phyloP scores from a whole-genome alignment of 2,888 invertebrate genomes.

The Megaustenia siamemsis region DNA sequence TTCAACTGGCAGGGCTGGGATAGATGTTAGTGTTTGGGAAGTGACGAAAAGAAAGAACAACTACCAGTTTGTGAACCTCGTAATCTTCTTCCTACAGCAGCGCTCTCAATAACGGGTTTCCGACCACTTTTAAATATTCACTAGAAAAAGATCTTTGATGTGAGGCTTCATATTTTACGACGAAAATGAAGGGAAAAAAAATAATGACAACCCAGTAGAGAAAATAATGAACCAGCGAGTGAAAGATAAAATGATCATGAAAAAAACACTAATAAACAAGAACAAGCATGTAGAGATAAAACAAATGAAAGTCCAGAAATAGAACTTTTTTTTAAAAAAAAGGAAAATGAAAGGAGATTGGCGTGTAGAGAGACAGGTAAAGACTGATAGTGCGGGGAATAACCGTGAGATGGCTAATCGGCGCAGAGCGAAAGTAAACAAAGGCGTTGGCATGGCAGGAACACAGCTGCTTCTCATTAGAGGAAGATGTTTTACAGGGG shows the following conservation, averaged over 20 bases:
- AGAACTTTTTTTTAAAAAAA: too few species aligned
- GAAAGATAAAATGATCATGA: background rate
- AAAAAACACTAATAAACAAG: background rate
- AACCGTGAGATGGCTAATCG: background rate
- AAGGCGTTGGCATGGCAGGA: background rate
- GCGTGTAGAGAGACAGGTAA: background rate
- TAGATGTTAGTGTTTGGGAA: too few species aligned
- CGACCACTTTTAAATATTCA: too few species aligned
- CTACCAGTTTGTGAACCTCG: too few species aligned
- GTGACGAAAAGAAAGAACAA: background rate
- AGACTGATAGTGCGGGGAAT: background rate
- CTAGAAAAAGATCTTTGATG: too few species aligned
- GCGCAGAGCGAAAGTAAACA: background rate
- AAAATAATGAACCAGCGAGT: background rate
- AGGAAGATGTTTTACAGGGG: background rate
- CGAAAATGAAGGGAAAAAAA: too few species aligned
- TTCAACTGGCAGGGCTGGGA: too few species aligned
- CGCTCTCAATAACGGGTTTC: too few species aligned
- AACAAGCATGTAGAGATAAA: background rate
- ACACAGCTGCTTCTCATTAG: slow-evolving; percentile 3
- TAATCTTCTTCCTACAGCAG: too few species aligned
- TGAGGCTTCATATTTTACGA: too few species aligned
- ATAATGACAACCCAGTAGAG: too few species aligned
- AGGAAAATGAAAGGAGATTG: too few species aligned
- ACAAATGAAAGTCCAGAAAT: background rate